These are phyloP conservation scores for Apamea monoglypha DNA, from an alignment of 2,888 invertebrate genomes.

Conservation along the genomic window DNA sequence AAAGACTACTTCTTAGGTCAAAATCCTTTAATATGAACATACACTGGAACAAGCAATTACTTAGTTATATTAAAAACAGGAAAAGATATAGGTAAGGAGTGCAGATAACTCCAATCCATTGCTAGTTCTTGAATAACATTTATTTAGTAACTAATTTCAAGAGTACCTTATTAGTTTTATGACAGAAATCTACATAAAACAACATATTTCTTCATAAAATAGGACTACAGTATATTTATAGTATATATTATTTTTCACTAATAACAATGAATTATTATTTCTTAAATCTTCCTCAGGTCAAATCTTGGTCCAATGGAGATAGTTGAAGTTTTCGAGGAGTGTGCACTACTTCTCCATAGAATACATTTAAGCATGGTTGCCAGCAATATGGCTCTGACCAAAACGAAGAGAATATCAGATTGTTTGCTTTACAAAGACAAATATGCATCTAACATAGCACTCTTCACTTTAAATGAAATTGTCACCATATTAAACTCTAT, in stretches of 20 bases:
- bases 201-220: background rate
- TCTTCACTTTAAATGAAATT: constrained; percentile 82
- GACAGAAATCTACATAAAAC: background rate
- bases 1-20: background rate
- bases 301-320: constrained; percentile 80
- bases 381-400: constrained; percentile 82
- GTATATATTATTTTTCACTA: background rate
- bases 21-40: background rate
- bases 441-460: constrained; percentile 84
- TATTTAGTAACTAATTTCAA: background rate
- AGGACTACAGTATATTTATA: background rate
- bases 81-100: background rate
- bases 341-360: constrained; percentile 83
- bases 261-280: constrained; percentile 15
- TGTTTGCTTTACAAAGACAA: constrained; percentile 82
- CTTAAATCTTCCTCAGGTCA: constrained; percentile 62
- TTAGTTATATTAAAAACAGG: background rate
- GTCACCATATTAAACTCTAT: constrained; percentile 82
- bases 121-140: background rate
- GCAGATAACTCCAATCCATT: background rate
- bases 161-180: background rate
- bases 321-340: constrained; percentile 82
- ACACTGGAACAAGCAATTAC: background rate
- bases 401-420: constrained; percentile 79
- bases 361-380: constrained; percentile 84